Percentiles rank a stretch among this genome's conserved stretches.
phyloP scores from a whole-genome alignment of 2,797 vertebrate genomes.

The Xenopus petersii region DNA sequence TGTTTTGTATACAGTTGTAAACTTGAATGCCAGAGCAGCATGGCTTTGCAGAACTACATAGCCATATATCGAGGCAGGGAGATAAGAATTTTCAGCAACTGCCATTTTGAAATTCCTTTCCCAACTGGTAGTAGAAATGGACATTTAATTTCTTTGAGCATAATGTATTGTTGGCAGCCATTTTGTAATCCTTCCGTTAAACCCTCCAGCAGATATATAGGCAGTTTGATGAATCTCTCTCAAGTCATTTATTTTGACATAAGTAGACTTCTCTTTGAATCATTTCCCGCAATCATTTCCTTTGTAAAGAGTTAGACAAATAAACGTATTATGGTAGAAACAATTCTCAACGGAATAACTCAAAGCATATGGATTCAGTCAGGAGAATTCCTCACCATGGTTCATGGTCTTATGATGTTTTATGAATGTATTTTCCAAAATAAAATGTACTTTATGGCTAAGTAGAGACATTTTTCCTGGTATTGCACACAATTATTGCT shows the following conservation, averaged over 20 bases:
- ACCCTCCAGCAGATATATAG: conserved; percentile 6
- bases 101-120: too few relatives aligned
- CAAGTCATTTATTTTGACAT: conserved; percentile 40
- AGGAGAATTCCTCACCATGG: conserved; percentile 67
- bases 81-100: too few relatives aligned
- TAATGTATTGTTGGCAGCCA: conserved; percentile 1
- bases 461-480: conserved; percentile 59
- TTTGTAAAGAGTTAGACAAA: conserved; percentile 46
- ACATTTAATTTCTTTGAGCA: neutral
- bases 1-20: too few relatives aligned
- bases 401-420: conserved; percentile 73
- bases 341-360: conserved; percentile 61
- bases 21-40: too few relatives aligned
- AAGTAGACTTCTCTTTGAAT: conserved; percentile 42
- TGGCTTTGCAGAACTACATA: too few relatives aligned
- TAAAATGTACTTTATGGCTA: conserved; percentile 68
- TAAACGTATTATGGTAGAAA: conserved; percentile 41
- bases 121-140: too few relatives aligned
- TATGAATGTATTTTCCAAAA: conserved; percentile 78
- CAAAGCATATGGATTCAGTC: conserved; percentile 63
- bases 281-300: conserved; percentile 53
- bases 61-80: too few relatives aligned
- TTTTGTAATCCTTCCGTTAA: conserved; percentile 10
- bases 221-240: conserved; percentile 29
- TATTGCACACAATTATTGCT: conserved; percentile 65